These are phyloP conservation scores for Cervus canadensis DNA, from an alignment of 2,113 vertebrate genomes.

Conservation along the genomic window DNA sequence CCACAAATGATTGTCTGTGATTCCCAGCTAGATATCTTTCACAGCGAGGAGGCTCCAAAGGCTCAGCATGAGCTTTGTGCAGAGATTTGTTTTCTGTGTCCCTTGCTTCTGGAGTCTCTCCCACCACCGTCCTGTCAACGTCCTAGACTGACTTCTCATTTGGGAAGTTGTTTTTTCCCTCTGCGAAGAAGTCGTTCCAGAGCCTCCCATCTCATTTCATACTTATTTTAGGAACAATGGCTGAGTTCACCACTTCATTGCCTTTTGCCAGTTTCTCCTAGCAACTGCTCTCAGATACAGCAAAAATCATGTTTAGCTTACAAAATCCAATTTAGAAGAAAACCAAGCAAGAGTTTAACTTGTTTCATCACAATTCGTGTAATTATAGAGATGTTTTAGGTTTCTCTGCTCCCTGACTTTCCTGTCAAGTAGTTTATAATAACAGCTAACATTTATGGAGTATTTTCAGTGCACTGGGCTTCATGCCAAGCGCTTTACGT, in stretches of 20 bases:
- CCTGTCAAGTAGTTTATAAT: constrained; percentile 24
- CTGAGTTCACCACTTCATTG: constrained; percentile 37
- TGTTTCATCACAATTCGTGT: constrained; percentile 49
- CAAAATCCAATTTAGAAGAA: constrained; percentile 60
- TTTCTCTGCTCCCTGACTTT: constrained; percentile 34
- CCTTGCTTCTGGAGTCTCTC: not conserved
- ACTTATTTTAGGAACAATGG: constrained; percentile 61
- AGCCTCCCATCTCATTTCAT: constrained; percentile 35
- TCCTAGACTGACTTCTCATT: not conserved
- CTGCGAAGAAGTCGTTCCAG: not conserved
- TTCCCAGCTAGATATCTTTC: not conserved
- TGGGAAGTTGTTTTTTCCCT: not conserved
- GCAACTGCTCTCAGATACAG: constrained; percentile 51
- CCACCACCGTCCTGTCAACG: not conserved
- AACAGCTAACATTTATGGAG: not conserved
- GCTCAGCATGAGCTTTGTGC: not conserved
- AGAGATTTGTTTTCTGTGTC: not conserved
- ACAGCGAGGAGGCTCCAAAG: not conserved
- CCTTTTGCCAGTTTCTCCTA: constrained; percentile 65
- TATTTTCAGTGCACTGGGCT: not conserved
- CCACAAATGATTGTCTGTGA: not conserved
- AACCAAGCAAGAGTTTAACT: constrained; percentile 54
- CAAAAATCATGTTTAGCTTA: constrained; percentile 30
- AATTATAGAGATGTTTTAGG: constrained; percentile 56
- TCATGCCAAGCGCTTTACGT: rapidly evolving